Evolutionary conservation across 2,113 vertebrate genomes (phyloP), one percentile per base, ranked within the genome.

Genomic region (Pachyramphus minor): DNA sequence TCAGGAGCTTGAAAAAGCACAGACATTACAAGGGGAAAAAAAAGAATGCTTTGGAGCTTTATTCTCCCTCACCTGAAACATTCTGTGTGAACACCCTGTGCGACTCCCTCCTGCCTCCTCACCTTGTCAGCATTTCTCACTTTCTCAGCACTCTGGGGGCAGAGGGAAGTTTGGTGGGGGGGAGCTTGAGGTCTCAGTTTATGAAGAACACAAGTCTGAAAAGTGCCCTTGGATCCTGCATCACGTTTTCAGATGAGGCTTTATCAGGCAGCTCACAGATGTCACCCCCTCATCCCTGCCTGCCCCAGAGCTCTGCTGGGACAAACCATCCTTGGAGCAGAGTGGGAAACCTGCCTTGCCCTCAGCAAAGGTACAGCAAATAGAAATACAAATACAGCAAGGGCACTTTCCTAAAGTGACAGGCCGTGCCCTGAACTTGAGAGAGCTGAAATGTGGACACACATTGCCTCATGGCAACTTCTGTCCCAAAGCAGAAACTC

Each of bases 401-500:
- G 56, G 72, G 33, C 23, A 15, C 56, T 2, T 35, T 24, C 45
- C 79, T 35, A 8, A 24, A 27, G 59, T 7, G 33, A 7, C 3
- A 31, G 4, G 8, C 30, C 5, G 0, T 27, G 77, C 7, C 24
- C 72, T 13, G 64, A 27, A n/a, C 66, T 52, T 23, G 22, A 47
- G 35, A 82, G 78, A 31, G 17, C 53, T 15, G 20, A 25, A 18
- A 3, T 2, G 1, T 4, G 16, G 67, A 62, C 62, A n/a, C 60
- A 5, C 2, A 0, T 0, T 11, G 37, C 50, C 50, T 50, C 14
- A 1, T 30, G 59, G n/a, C 7, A 14, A 12, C 52, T 55, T 6
- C 27, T 41, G 74, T 25, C 59, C 21, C 24, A 31, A 9, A 45
- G 69, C 69, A 60, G 67, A 27, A 53, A 50, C 58, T 50, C 49